Evolutionary conservation across 2,113 vertebrate genomes (phyloP).

Genomic region (Proterorhinus semilunaris): DNA sequence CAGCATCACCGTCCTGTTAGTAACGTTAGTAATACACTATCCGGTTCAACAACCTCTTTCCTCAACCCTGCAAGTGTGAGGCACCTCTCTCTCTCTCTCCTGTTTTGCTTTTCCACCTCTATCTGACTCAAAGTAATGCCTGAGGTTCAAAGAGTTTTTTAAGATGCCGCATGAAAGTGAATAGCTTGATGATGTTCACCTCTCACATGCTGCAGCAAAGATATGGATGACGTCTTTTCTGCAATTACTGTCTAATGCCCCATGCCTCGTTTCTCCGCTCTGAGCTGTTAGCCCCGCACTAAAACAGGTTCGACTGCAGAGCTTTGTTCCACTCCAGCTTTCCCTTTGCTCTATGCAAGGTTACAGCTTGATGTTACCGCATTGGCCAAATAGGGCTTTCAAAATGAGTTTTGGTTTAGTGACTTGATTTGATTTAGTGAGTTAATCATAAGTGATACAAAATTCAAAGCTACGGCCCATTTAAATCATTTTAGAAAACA

Average conservation of each 20-base stretch:
- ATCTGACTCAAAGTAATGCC: not conserved
- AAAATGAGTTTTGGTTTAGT: not conserved
- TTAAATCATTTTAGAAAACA: too few species aligned
- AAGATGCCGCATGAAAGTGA: conserved; percentile 21
- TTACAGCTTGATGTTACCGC: not conserved
- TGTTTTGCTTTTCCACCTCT: not conserved
- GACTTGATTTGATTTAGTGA: not conserved
- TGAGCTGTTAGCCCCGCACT: not conserved
- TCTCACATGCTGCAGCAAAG: conserved; percentile 5
- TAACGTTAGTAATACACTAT: too few species aligned
- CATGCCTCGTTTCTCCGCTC: conserved; percentile 23
- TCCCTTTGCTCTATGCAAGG: not conserved
- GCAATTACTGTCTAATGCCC: conserved; percentile 30
- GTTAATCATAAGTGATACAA: too few species aligned
- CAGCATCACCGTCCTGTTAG: too few species aligned
- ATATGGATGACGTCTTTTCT: conserved; percentile 14
- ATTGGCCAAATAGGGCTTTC: not conserved
- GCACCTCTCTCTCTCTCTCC: conserved; percentile 10
- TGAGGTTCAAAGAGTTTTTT: conserved; percentile 16
- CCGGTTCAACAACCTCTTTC: not conserved
- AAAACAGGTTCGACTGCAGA: not conserved
- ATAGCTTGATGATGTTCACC: conserved; percentile 8
- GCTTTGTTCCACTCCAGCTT: not conserved
- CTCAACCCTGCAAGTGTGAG: not conserved
- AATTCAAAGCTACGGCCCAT: too few species aligned